Evolutionary conservation across 2,888 invertebrate genomes (phyloP), one percentile per base, ranked within the genome.

Genomic region (Caenorhabditis sp.): DNA sequence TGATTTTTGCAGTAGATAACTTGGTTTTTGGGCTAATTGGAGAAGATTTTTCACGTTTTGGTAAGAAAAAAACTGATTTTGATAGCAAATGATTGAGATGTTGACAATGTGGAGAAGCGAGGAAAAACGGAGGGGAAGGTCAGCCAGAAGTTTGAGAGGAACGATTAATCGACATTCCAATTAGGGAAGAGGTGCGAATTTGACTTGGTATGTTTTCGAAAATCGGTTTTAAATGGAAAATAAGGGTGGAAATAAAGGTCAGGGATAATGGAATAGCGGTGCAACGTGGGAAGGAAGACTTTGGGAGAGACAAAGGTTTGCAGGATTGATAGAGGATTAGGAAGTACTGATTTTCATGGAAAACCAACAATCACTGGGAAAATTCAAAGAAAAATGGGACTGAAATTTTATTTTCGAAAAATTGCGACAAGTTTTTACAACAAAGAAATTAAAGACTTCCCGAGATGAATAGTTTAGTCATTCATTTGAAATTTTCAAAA

Each of bases 1-100:
- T 53, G 72, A 72, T 72, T 50, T 58, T 37, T 13, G 37, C 50
- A 51, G n/a, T 13, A 72, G 72, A 72, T 72, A 72, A 72, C 58
- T 28, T 20, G 28, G 51, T 32, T 61, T 61, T 70, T 51, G 47
- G 6, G 44, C 50, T 13, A 37, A 40, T 68, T 61, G 61, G 18
- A 58, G 32, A 28, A 51, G 60, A 22, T 37, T 60, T 60, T 40
- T 6, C 18, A n/a, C n/a, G 55, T 8, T 62, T 20, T 44, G 26
- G n/a, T n/a, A n/a, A 9, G 53, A 72, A 13, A 65, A 74, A 74
- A 58, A 65, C 65, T 72, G 40, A 65, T 65, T 56, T 47, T 44
- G 65, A 64, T 47, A 51, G 44, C 28, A 56, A 32, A 26, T 26
- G 44, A 32, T 55, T 53, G 40, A 28, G 22, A 60, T 22, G 51